Conservation (phyloP, 1,140 invertebrate genomes). For the Nymphalis io region DNA sequence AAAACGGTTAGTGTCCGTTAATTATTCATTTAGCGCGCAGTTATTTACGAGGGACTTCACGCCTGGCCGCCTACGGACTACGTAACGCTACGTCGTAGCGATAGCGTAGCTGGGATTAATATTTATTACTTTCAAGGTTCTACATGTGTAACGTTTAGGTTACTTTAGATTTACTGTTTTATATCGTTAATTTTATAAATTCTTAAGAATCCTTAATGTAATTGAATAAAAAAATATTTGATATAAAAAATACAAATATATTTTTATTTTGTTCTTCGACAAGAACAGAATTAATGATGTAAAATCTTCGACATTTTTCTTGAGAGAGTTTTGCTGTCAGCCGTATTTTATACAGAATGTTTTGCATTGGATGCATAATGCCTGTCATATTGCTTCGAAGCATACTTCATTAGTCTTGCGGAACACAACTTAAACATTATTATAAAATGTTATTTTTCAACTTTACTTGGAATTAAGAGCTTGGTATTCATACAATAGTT, state of each 20-base stretch:
- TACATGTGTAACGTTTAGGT: constrained; percentile 20
- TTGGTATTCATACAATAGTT: too few relatives aligned
- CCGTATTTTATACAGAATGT: background rate
- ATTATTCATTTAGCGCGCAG: constrained; percentile 61
- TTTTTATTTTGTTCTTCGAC: background rate
- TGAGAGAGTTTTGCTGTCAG: background rate
- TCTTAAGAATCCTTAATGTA: background rate
- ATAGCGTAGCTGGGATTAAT: constrained; percentile 40
- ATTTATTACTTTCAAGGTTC: constrained; percentile 37
- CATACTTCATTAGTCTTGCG: background rate
- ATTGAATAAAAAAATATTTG: too few relatives aligned
- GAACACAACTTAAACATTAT: background rate
- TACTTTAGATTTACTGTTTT: constrained; percentile 15
- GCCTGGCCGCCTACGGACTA: constrained; percentile 52
- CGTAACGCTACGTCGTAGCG: constrained; percentile 45
- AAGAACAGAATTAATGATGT: background rate
- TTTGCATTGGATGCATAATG: constrained; percentile 3
- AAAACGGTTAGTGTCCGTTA: constrained; percentile 58
- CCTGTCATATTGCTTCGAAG: background rate
- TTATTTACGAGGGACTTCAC: constrained; percentile 63
- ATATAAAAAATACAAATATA: too few relatives aligned
- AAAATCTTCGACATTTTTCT: background rate
- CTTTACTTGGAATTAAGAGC: too few relatives aligned
- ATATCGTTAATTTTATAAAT: background rate
- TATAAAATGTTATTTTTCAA: too few relatives aligned